phyloP scores from a whole-genome alignment of 2,113 vertebrate genomes.

The Rostratula benghalensis region DNA sequence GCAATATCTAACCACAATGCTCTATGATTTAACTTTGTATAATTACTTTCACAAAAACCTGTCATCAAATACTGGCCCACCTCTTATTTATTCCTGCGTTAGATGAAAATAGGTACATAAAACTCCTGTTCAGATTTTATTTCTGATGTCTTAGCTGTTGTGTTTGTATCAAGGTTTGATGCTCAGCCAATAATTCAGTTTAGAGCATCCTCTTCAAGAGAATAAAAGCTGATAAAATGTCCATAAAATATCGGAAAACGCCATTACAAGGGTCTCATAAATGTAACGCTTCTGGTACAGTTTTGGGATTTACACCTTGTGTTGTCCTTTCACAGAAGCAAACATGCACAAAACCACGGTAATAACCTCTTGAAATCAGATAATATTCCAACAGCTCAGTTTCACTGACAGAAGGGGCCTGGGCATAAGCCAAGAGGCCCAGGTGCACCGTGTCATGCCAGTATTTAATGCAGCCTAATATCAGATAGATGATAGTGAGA shows the following conservation, averaged over 20 bases:
- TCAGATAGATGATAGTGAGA: slow-evolving; percentile 71
- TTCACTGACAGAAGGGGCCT: slow-evolving; percentile 71
- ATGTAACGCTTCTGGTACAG: slow-evolving; percentile 39
- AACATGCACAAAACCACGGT: slow-evolving; percentile 55
- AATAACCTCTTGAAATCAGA: slow-evolving; percentile 78
- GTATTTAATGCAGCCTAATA: slow-evolving; percentile 75
- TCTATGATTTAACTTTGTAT: neutral
- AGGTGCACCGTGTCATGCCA: slow-evolving; percentile 75
- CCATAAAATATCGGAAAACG: slow-evolving; percentile 61
- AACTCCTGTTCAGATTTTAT: slow-evolving; percentile 44
- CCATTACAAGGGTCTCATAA: slow-evolving; percentile 52
- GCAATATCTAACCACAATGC: neutral
- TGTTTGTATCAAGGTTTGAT: slow-evolving; percentile 33
- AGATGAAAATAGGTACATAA: slow-evolving; percentile 21
- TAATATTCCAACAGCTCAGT: slow-evolving; percentile 74
- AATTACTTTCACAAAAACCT: slow-evolving; percentile 22
- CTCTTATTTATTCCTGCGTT: slow-evolving; percentile 22
- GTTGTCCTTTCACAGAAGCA: slow-evolving; percentile 67
- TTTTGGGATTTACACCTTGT: slow-evolving; percentile 72
- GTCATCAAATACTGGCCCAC: neutral
- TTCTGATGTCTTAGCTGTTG: slow-evolving; percentile 1
- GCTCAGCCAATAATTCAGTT: slow-evolving; percentile 37
- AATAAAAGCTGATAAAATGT: slow-evolving; percentile 65
- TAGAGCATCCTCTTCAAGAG: slow-evolving; percentile 43
- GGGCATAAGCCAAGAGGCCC: slow-evolving; percentile 76